Evolutionary conservation across 2,113 vertebrate genomes (phyloP).

Genomic region (Piaya cayana): DNA sequence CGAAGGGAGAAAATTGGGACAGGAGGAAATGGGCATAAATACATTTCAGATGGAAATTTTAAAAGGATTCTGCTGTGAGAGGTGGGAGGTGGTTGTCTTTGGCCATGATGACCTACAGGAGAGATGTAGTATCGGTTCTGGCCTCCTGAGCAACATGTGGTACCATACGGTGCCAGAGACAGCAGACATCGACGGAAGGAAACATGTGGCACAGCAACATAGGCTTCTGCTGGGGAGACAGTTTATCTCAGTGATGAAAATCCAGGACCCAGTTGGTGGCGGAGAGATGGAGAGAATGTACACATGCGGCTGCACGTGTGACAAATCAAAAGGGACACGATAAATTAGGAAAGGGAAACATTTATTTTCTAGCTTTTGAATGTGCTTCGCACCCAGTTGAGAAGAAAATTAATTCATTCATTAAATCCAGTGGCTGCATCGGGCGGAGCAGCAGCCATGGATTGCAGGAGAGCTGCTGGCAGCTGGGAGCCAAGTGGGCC

Average conservation of each 20-base stretch:
- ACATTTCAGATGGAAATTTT: not conserved
- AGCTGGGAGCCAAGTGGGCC: accelerated
- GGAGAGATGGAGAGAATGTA: not conserved
- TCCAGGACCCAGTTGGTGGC: not conserved
- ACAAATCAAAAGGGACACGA: slow-evolving; percentile 15
- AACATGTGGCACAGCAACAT: accelerated
- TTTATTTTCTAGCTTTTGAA: slow-evolving; percentile 13
- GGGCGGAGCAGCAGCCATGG: not conserved
- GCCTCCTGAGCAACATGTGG: not conserved
- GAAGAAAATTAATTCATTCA: slow-evolving; percentile 25
- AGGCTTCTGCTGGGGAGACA: not conserved
- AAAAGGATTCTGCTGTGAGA: not conserved
- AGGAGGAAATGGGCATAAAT: not conserved
- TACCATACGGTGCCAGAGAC: not conserved
- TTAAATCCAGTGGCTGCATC: not conserved
- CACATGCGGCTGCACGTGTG: accelerated
- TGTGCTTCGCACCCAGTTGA: not conserved
- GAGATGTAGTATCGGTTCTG: not conserved
- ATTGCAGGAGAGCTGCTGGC: not conserved
- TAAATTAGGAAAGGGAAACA: slow-evolving; percentile 35
- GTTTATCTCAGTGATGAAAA: not conserved
- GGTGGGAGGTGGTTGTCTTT: not conserved
- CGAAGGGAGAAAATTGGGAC: not conserved
- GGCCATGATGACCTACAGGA: not conserved
- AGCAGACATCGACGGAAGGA: accelerated